Base-by-base conservation (phyloP, 2,113 vertebrate species). In the Nothocercus nigrocapillus region DNA sequence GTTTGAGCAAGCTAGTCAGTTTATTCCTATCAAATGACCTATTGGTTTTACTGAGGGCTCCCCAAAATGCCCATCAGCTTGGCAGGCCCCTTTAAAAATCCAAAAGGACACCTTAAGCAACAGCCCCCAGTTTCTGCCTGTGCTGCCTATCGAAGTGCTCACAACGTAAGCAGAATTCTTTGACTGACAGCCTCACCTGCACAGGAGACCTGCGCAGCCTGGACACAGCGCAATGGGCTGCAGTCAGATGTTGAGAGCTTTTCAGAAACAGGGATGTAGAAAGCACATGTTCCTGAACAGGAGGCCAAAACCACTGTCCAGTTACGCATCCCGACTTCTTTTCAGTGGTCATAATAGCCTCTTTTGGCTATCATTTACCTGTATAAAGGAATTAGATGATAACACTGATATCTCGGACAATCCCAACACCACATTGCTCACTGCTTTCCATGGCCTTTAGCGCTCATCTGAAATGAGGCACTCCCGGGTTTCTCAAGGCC, bases 91-190 rank as follows among this genome's bases (percentile, higher is more conserved):
- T 75, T 84, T 44, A 73, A 92, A 83, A 24, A 21, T 54, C 14
- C 2, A 74, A 67, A 22, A 25, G n/a, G 74, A 42, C 14, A 27
- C 17, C 42, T 61, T 45, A 49, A 42, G 28, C 30, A 14, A 16
- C 21, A 24, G n/a, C 44, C 24, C 34, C 36, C 5, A 59, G 5
- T 13, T 32, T 75, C 30, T 2, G 3, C 22, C n/a, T 28, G 18
- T 1, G 1, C 19, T 38, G 27, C 9, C 6, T 2, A 3, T 0
- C 44, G 51, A 44, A 74, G 7, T 21, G 12, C 15, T 78, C 49
- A 70, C 18, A 70, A 72, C 5, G 28, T 8, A 59, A n/a, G 9
- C 59, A 8, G 45, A 75, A 85, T 30, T 13, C 22, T 86, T 56
- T 7, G 16, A 69, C 27, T 25, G 58, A 49, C 4, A 72, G 44